These are phyloP conservation scores for Origma solitaria DNA, from an alignment of 2,113 vertebrate genomes.

Conservation along the genomic window DNA sequence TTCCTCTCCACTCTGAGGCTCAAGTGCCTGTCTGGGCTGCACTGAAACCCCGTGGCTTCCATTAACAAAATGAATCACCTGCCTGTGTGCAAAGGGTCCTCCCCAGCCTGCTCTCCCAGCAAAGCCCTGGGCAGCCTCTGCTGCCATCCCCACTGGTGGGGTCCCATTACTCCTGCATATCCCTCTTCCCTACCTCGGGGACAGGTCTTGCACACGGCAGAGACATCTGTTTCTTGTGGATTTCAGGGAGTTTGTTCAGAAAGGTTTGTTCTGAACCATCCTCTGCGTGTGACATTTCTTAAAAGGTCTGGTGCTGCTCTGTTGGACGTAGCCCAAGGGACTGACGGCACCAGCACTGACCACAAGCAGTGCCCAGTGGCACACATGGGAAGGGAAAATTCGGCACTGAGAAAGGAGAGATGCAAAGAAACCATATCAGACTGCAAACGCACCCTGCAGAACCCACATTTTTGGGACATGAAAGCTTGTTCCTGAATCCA, in stretches of 20 bases:
- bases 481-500: too few species aligned
- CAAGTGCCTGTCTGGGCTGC: not conserved
- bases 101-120: too few species aligned
- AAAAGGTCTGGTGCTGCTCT: not conserved
- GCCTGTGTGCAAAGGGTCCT: not conserved
- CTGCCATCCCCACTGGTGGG: too few species aligned
- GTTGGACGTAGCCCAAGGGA: rapidly evolving
- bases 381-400: not conserved
- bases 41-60: not conserved
- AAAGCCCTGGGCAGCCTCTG: too few species aligned
- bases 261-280: too few species aligned
- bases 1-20: not conserved
- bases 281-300: not conserved
- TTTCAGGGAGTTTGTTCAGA: too few species aligned
- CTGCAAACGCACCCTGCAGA: not conserved
- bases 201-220: too few species aligned
- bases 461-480: rapidly evolving
- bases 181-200: too few species aligned
- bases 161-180: too few species aligned
- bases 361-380: not conserved
- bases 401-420: not conserved
- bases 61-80: not conserved
- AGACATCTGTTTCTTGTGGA: too few species aligned
- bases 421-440: not conserved
- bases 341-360: rapidly evolving